Base-by-base conservation (phyloP, 30 jellyfish, hydroid and myxozoan genomes). In the Clytia hemisphaerica region DNA sequence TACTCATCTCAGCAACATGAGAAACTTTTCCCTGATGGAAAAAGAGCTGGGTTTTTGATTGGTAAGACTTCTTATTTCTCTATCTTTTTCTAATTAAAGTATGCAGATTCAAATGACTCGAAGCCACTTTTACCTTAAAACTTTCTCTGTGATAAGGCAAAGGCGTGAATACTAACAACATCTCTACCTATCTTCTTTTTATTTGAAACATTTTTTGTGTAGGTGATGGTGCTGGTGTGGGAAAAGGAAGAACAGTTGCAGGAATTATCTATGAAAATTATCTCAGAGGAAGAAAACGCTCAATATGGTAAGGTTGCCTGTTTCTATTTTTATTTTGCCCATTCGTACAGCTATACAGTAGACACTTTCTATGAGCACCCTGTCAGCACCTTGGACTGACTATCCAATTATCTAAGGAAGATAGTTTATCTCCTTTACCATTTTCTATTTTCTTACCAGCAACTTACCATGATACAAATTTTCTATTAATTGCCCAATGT, bases 221-320 rank as follows among this genome's bases (percentile, higher is more conserved):
- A 92, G 99, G 99, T 68, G 99, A 93, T 75, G 99, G 99, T 30
- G 97, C 99, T 29, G 99, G 99, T 12, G 99, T 93, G 46, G 99
- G 99, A 25, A 93, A 93, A 76, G 99, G 99, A 10, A 79, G 99
- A 53, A 93, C 96, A 10, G 93, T 93, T 35, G 97, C 99, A 24
- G 99, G 99, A 19, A 85, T 93, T 22, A 93, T 93, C 24, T 76
- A 60, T 76, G 99, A 93, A 51, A 93, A 93, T 49, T 83, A 84
- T 69, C 44, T 93, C 22, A 81, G 61, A 57, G 99, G 99, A 3
- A 74, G 99, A 47, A 80, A 84, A 68, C 67, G 94, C 45, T 88
- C 99, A 6, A 75, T 93, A 22, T 93, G 99, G 99, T 84, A 69
- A 72, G 93, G 16, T 1, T 50, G 24, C 10, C 58, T 6, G 19